A percentile compares a stretch with the other conserved stretches of the same genome.
phyloP scores from a whole-genome alignment of 2,888 invertebrate genomes.

The Caradrina kadenii region DNA sequence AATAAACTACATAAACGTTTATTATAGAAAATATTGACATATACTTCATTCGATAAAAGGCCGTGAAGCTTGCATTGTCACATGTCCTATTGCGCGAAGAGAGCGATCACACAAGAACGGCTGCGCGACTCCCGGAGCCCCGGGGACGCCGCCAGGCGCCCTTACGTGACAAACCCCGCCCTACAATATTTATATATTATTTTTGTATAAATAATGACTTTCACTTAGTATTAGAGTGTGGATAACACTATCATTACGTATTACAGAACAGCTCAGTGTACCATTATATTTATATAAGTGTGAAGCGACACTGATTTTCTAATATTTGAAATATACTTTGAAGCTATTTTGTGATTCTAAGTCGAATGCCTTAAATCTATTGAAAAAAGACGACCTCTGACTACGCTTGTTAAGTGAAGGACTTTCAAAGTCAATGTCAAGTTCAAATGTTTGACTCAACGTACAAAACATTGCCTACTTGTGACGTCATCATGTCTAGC shows the following conservation, averaged over 20 bases:
- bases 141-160: slow-evolving; percentile 28
- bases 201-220: slow-evolving; percentile 85
- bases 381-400: slow-evolving; percentile 69
- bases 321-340: slow-evolving; percentile 85
- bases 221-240: slow-evolving; percentile 86
- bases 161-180: slow-evolving; percentile 46
- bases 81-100: slow-evolving; percentile 77
- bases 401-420: slow-evolving; percentile 3
- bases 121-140: slow-evolving; percentile 9
- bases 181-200: slow-evolving; percentile 69
- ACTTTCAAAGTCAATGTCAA: slow-evolving; percentile 16
- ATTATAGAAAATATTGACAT: slow-evolving; percentile 88
- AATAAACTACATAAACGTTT: slow-evolving; percentile 85
- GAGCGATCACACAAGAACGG: slow-evolving; percentile 43
- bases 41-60: slow-evolving; percentile 83
- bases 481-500: slow-evolving; percentile 4
- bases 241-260: slow-evolving; percentile 88
- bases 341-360: slow-evolving; percentile 88
- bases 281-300: slow-evolving; percentile 78
- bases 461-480: not conserved
- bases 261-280: slow-evolving; percentile 87
- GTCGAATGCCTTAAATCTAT: slow-evolving; percentile 81
- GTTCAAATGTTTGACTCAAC: slow-evolving; percentile 23
- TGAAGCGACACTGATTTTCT: slow-evolving; percentile 88
- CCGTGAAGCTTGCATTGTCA: slow-evolving; percentile 83